phyloP scores from a whole-genome alignment of 2,888 invertebrate genomes.

The Alloplasta piceator region DNA sequence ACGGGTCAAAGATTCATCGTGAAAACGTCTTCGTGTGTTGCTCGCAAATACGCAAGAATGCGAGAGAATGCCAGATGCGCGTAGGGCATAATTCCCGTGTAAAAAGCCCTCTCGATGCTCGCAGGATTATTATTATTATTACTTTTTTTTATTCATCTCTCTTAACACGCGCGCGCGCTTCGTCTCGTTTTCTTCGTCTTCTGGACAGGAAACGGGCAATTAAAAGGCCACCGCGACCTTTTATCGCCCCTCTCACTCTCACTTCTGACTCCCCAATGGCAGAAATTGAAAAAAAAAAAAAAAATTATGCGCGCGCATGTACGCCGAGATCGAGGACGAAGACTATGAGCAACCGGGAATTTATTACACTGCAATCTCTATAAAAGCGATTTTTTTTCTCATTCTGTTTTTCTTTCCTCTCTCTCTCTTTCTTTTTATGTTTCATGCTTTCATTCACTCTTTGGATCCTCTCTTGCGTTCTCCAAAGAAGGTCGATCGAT shows the following conservation, averaged over 20 bases:
- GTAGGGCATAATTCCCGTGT: neutral
- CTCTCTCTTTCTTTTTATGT: neutral
- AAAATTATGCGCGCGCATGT: conserved; percentile 15
- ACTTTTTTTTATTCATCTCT: no score
- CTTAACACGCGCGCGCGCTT: neutral
- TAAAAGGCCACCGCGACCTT: conserved; percentile 78
- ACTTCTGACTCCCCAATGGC: conserved; percentile 39
- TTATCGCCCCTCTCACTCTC: conserved; percentile 73
- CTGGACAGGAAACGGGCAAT: conserved; percentile 82
- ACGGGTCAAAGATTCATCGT: conserved; percentile 73
- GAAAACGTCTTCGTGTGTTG: conserved; percentile 36
- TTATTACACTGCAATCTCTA: conserved; percentile 23
- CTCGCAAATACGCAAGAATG: conserved; percentile 33
- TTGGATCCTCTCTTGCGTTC: no score
- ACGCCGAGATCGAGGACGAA: conserved; percentile 12
- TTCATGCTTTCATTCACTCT: no score
- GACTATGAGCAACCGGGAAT: conserved; percentile 18
- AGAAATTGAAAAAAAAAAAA: neutral
- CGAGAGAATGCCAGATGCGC: conserved; percentile 61
- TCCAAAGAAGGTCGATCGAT: no score
- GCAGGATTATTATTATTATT: no score
- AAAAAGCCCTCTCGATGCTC: no score
- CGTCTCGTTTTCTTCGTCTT: conserved; percentile 58
- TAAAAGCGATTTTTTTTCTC: neutral
- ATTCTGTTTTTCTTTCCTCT: neutral